Percentiles rank a stretch among this genome's conserved stretches.
Evolutionary conservation across 2,888 invertebrate genomes (phyloP).

Genomic region (Pilophorus perplexus): DNA sequence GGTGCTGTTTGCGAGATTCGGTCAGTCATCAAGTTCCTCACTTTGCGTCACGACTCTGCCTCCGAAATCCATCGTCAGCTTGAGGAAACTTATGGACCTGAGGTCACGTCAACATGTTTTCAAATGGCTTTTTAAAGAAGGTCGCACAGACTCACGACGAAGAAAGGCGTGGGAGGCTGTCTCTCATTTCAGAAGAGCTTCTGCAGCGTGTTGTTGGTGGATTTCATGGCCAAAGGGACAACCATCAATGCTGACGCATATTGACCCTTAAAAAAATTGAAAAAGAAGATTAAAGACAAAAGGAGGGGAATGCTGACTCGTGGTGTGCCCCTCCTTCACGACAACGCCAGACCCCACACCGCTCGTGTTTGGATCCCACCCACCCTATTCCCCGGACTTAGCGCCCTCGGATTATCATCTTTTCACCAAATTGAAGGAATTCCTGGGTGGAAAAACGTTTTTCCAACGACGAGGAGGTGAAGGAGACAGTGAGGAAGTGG

Average conservation of each 20-base stretch:
- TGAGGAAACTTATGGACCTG: background rate
- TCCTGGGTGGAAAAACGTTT: slow-evolving; percentile 30
- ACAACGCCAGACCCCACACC: slow-evolving; percentile 45
- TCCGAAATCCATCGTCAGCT: background rate
- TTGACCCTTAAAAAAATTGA: slow-evolving; percentile 41
- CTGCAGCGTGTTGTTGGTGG: slow-evolving; percentile 30
- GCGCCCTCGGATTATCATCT: slow-evolving; percentile 39
- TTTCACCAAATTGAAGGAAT: slow-evolving; percentile 30
- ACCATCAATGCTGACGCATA: slow-evolving; percentile 32
- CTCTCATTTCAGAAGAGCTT: slow-evolving; percentile 25
- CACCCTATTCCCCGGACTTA: slow-evolving; percentile 15
- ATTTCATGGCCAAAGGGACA: slow-evolving; percentile 27
- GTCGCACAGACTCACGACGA: slow-evolving; percentile 38
- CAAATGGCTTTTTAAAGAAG: slow-evolving; percentile 35
- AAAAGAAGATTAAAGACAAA: slow-evolving; percentile 41
- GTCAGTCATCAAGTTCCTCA: too few species aligned
- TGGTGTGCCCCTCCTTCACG: slow-evolving; percentile 43
- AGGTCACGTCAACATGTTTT: slow-evolving; percentile 25
- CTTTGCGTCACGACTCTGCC: background rate
- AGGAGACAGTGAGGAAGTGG: slow-evolving; percentile 7
- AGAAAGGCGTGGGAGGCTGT: slow-evolving; percentile 32
- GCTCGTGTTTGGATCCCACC: slow-evolving; percentile 41
- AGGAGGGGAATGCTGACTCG: slow-evolving; percentile 45
- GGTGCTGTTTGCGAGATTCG: too few species aligned
- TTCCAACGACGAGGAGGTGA: slow-evolving; percentile 24